phyloP scores from a whole-genome alignment of 1,140 invertebrate species.

The Adoxophyes honmai region DNA sequence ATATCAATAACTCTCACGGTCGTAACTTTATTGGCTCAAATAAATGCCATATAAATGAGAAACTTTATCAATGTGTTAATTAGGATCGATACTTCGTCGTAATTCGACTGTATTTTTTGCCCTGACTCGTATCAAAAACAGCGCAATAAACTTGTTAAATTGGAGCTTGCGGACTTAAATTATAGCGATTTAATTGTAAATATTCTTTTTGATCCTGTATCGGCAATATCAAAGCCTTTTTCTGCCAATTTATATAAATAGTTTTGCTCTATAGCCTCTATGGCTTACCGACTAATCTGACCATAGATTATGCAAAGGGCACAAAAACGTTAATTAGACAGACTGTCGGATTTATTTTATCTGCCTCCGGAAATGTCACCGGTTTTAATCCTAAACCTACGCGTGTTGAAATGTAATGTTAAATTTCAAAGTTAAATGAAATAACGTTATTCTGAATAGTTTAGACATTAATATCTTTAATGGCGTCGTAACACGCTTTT shows the following conservation, averaged over 20 bases:
- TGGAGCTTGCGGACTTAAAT: too few species aligned
- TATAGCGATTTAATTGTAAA: too few species aligned
- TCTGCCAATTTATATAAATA: constrained; percentile 7
- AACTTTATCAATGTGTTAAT: constrained; percentile 5
- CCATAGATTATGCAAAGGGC: constrained; percentile 21
- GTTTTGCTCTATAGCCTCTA: constrained; percentile 14
- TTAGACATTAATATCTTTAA: constrained; percentile 1
- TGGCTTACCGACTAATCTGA: too few species aligned
- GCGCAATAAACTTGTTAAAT: too few species aligned
- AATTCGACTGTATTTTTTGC: constrained; percentile 3
- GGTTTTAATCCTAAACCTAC: constrained; percentile 15
- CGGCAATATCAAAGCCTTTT: constrained; percentile 33
- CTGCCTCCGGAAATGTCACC: constrained; percentile 23
- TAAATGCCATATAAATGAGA: too few species aligned
- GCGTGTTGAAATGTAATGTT: neutral
- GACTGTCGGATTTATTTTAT: constrained; percentile 13
- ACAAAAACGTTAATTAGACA: constrained; percentile 21
- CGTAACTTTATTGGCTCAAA: too few species aligned
- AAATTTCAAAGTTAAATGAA: neutral
- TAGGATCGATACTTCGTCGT: neutral
- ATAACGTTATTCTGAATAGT: constrained; percentile 2
- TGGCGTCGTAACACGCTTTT: neutral
- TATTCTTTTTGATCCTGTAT: neutral
- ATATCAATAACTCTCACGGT: too few species aligned
- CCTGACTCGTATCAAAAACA: neutral